These are phyloP conservation scores for Platycnemis pennipes DNA, from an alignment of 2,888 invertebrate species.

Conservation along the genomic window DNA sequence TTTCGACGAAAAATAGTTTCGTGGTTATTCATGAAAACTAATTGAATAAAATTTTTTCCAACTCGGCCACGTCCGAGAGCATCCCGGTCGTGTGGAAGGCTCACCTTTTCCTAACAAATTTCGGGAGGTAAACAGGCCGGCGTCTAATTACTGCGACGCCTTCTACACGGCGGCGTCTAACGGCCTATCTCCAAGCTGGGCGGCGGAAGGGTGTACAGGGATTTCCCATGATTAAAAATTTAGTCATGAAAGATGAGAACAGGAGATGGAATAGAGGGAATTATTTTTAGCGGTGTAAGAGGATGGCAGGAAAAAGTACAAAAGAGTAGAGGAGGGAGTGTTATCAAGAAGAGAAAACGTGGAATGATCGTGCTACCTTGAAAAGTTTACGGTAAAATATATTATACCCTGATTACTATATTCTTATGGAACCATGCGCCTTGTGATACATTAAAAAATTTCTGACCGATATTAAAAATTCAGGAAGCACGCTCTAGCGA, in stretches of 20 bases:
- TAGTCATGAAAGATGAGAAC: background rate
- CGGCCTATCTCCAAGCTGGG: background rate
- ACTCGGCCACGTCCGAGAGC: background rate
- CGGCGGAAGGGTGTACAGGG: background rate
- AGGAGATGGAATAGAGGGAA: background rate
- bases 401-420: background rate
- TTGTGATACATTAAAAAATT: too few relatives aligned
- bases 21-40: conserved; percentile 26
- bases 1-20: background rate
- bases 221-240: conserved; percentile 14
- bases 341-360: background rate
- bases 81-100: background rate
- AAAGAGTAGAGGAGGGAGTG: background rate
- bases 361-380: background rate
- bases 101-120: background rate
- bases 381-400: background rate
- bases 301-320: background rate
- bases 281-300: background rate
- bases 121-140: background rate
- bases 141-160: background rate
- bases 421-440: too few relatives aligned
- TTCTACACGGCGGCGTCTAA: background rate
- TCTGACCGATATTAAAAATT: too few relatives aligned
- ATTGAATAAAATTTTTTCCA: background rate
- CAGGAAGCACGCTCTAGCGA: too few relatives aligned